phyloP scores from a whole-genome alignment of 1,140 invertebrate genomes.

The Mamestra configurata region DNA sequence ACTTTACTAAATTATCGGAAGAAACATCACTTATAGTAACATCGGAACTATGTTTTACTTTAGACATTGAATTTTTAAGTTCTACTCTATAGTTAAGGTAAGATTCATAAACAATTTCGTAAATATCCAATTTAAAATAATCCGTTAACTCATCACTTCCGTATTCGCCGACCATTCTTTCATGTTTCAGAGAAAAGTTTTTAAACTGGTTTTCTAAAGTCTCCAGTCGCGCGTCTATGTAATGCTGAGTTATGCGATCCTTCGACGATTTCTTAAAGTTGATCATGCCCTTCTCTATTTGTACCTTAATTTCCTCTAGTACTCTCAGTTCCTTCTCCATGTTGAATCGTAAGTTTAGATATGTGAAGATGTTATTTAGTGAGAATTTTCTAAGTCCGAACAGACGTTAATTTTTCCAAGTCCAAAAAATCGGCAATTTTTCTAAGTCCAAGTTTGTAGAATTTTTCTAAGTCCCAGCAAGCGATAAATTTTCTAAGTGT shows the following conservation, averaged over 20 bases:
- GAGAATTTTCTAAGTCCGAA: no score
- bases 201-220: constrained; percentile 13
- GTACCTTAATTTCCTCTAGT: constrained; percentile 1
- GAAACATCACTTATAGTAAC: no score
- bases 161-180: constrained; percentile 9
- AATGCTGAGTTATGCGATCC: constrained; percentile 19
- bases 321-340: constrained; percentile 39
- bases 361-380: no score
- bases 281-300: constrained; percentile 19
- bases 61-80: no score
- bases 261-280: constrained; percentile 46
- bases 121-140: constrained; percentile 17
- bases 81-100: not conserved
- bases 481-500: not conserved
- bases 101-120: not conserved
- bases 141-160: not conserved
- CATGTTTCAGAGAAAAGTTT: constrained; percentile 14
- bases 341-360: no score
- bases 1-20: no score
- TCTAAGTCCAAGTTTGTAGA: no score
- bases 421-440: no score
- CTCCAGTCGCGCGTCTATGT: not conserved
- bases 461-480: no score
- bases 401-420: no score
- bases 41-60: no score